Evolutionary conservation across 2,888 invertebrate genomes (phyloP).

Genomic region (Oasisia sp.): DNA sequence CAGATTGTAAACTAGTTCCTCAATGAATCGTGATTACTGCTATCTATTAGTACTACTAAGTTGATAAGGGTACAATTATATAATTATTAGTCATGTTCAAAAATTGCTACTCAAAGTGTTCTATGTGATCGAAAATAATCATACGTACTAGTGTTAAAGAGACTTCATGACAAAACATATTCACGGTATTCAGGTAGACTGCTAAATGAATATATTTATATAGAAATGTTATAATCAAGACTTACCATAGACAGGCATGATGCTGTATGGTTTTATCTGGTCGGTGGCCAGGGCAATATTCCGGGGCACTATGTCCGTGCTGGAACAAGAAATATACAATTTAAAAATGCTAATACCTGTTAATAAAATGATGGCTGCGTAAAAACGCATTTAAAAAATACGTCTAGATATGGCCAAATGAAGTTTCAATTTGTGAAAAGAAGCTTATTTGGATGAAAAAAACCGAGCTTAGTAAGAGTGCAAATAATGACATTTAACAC

Average conservation of each 20-base stretch:
- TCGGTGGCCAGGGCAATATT: constrained; percentile 88
- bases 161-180: not conserved
- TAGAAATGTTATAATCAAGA: not conserved
- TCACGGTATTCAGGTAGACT: not conserved
- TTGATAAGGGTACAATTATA: not conserved
- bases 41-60: no score
- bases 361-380: not conserved
- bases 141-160: not conserved
- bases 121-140: not conserved
- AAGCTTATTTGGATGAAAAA: no score
- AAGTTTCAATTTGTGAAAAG: no score
- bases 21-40: no score
- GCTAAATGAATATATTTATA: not conserved
- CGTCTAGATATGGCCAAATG: no score
- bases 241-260: constrained; percentile 88
- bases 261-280: constrained; percentile 81
- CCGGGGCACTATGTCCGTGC: constrained; percentile 84
- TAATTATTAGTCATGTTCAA: not conserved
- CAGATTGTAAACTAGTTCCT: no score
- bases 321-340: constrained; percentile 67
- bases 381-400: no score
- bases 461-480: no score
- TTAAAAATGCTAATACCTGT: not conserved
- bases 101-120: not conserved
- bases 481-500: no score